phyloP scores from a whole-genome alignment of 2,888 invertebrate genomes.

The Cordilura impudica region DNA sequence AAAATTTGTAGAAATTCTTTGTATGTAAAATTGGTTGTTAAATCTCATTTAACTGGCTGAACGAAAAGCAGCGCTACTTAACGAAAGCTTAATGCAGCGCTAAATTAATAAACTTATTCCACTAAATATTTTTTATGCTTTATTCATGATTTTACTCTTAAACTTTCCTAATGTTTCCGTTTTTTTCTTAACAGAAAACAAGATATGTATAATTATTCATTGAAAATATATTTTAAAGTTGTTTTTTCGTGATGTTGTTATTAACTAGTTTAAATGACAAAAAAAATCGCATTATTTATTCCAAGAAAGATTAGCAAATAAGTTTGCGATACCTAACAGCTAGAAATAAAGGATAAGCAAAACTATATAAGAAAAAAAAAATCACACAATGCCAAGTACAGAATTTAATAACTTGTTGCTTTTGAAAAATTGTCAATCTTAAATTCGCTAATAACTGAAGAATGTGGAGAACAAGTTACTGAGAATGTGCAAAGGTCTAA shows the following conservation, averaged over 20 bases:
- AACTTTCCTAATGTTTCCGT: not conserved
- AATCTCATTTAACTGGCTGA: not conserved
- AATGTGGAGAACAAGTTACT: too few relatives aligned
- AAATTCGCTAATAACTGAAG: too few relatives aligned
- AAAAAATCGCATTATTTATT: not conserved
- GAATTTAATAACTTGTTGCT: too few relatives aligned
- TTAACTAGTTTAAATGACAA: not conserved
- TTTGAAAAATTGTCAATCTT: too few relatives aligned
- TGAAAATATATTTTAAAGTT: not conserved
- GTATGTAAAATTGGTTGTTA: not conserved
- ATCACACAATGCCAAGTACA: too few relatives aligned
- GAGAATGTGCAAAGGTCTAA: too few relatives aligned
- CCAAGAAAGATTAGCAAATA: not conserved
- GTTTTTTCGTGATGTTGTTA: not conserved
- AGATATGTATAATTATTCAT: conserved; percentile 12
- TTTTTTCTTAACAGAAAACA: conserved; percentile 2
- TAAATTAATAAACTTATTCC: conserved; percentile 9
- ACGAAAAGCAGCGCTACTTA: not conserved
- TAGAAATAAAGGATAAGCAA: too few relatives aligned
- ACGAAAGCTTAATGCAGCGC: not conserved
- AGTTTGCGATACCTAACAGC: too few relatives aligned
- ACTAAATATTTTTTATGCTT: not conserved
- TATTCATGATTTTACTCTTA: not conserved
- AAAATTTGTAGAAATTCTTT: not conserved
- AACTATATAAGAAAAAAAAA: too few relatives aligned